Conservation (phyloP, 2,888 invertebrate genomes). For the Ennomos erosarius region DNA sequence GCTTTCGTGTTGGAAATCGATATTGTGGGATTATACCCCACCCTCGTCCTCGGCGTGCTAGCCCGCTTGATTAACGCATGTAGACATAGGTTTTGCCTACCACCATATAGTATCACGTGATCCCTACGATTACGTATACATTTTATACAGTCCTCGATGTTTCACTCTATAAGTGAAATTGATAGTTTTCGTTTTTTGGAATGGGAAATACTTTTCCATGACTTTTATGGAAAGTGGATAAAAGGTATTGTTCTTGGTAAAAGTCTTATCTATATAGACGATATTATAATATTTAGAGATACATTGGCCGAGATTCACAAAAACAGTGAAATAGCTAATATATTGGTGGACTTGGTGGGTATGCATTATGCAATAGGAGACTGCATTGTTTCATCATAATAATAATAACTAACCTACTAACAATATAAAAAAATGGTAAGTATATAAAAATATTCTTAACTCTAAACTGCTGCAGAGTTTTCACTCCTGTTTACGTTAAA, state of each 20-base stretch:
- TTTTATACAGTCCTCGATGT: background rate
- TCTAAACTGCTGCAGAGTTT: slow-evolving; percentile 19
- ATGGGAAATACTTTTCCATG: background rate
- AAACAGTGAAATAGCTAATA: too few relatives aligned
- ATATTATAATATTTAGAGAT: too few relatives aligned
- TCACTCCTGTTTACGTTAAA: slow-evolving; percentile 28
- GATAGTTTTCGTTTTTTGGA: slow-evolving; percentile 1
- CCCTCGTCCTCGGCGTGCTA: slow-evolving; percentile 30
- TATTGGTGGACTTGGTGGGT: too few relatives aligned
- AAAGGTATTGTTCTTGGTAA: background rate
- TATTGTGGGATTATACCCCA: slow-evolving; percentile 66
- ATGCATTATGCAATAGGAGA: too few relatives aligned
- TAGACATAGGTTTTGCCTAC: slow-evolving; percentile 28
- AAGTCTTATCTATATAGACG: too few relatives aligned
- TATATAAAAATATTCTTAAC: too few relatives aligned
- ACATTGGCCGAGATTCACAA: too few relatives aligned
- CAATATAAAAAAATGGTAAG: too few relatives aligned
- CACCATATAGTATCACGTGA: slow-evolving; percentile 14
- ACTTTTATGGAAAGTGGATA: background rate
- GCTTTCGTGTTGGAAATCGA: slow-evolving; percentile 57
- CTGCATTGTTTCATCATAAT: background rate
- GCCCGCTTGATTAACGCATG: slow-evolving; percentile 14
- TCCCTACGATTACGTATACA: background rate
- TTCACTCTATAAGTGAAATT: slow-evolving; percentile 1
- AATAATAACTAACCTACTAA: background rate